A percentile compares a stretch with the other conserved stretches of the same genome.
These are phyloP conservation scores for Amphiprion clarkii DNA, from an alignment of 2,797 vertebrate genomes.

Conservation along the genomic window DNA sequence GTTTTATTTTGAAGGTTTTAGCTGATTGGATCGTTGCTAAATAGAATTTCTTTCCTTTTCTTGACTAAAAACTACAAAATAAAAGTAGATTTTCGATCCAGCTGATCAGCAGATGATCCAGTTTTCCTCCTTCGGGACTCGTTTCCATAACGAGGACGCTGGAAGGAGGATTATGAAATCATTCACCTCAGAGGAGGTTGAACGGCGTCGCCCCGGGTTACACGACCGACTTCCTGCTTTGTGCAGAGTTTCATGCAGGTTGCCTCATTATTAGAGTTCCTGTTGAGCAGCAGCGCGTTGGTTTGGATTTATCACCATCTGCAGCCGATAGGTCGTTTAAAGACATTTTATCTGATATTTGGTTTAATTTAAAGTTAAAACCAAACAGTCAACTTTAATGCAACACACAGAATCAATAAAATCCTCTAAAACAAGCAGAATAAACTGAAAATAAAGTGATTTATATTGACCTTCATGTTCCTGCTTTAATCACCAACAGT, in stretches of 20 bases:
- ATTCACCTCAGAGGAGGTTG: slow-evolving; percentile 65
- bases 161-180: slow-evolving; percentile 62
- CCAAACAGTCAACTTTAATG: neutral
- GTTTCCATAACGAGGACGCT: slow-evolving; percentile 57
- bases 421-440: neutral
- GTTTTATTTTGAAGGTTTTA: too few species aligned
- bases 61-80: too few species aligned
- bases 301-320: slow-evolving; percentile 28
- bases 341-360: neutral
- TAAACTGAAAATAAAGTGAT: neutral
- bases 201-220: slow-evolving; percentile 70
- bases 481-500: neutral
- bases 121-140: slow-evolving; percentile 8
- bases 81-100: neutral
- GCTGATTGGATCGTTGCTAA: too few species aligned
- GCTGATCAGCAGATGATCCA: slow-evolving; percentile 28
- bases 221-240: slow-evolving; percentile 28
- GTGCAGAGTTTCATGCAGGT: slow-evolving; percentile 51
- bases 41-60: too few species aligned
- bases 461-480: neutral
- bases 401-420: neutral
- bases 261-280: slow-evolving; percentile 62
- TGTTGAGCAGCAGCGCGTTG: slow-evolving; percentile 25
- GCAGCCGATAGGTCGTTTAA: neutral
- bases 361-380: neutral